These are phyloP conservation scores for Ypsolopha sequella DNA, from an alignment of 2,888 invertebrate species.

Conservation along the genomic window DNA sequence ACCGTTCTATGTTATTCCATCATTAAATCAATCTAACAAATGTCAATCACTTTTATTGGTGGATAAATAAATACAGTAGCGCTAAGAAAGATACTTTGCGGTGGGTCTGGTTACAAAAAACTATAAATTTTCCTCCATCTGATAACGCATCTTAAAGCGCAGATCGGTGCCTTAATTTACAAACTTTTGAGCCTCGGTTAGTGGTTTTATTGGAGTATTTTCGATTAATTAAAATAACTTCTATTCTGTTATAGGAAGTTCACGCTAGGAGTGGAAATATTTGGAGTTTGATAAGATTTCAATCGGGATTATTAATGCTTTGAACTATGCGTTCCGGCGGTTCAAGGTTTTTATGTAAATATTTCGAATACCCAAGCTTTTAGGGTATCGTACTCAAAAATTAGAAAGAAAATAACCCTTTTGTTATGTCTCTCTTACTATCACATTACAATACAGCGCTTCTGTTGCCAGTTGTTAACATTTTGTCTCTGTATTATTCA, in stretches of 20 bases:
- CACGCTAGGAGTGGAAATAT: conserved; percentile 14
- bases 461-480: too few species aligned
- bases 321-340: conserved; percentile 30
- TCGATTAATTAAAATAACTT: conserved; percentile 55
- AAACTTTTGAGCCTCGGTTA: conserved; percentile 32
- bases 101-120: conserved; percentile 22
- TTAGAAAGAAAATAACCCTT: too few species aligned
- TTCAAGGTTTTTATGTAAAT: not conserved
- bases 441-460: too few species aligned
- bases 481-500: too few species aligned
- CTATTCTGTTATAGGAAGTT: conserved; percentile 28
- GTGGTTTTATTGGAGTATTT: conserved; percentile 55
- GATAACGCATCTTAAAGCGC: conserved; percentile 40
- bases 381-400: too few species aligned
- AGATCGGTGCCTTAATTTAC: conserved; percentile 44
- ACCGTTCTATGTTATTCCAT: conserved; percentile 17
- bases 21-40: conserved; percentile 39
- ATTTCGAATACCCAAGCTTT: not conserved
- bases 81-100: conserved; percentile 15
- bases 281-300: conserved; percentile 12
- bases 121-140: conserved; percentile 39
- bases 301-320: conserved; percentile 33
- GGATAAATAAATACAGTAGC: conserved; percentile 60
- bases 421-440: too few species aligned
- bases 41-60: conserved; percentile 60